Evolutionary conservation across 1,140 invertebrate genomes (phyloP).

Genomic region (Subanguina moxae): DNA sequence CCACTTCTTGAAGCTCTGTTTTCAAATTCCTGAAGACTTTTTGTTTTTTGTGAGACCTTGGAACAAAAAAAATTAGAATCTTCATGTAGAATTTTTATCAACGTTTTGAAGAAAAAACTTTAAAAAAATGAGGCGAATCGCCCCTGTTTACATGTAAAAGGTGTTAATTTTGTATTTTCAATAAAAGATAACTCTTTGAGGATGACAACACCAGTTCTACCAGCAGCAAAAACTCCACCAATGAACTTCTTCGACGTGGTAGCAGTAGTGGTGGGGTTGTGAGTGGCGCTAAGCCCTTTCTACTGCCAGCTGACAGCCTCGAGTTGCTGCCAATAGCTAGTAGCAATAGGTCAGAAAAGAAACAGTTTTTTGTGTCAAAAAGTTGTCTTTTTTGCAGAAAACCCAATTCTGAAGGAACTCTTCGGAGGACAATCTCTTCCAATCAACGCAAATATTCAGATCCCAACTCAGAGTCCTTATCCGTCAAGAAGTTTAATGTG

Average conservation of each 20-base stretch:
- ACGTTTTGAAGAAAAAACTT: too few species aligned
- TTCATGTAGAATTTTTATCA: too few species aligned
- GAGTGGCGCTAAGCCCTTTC: neutral
- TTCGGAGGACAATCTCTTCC: neutral
- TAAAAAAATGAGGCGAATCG: too few species aligned
- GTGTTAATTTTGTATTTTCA: too few species aligned
- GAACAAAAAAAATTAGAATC: too few species aligned
- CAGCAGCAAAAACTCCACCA: slow-evolving; percentile 22
- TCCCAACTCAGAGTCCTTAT: slow-evolving; percentile 31
- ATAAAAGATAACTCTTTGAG: neutral
- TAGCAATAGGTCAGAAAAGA: neutral
- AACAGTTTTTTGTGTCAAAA: neutral
- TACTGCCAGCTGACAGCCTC: slow-evolving; percentile 34
- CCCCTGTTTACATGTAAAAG: too few species aligned
- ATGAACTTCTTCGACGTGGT: slow-evolving; percentile 14
- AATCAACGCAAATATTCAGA: slow-evolving; percentile 35
- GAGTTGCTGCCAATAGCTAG: slow-evolving; percentile 19
- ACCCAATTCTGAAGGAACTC: slow-evolving; percentile 16
- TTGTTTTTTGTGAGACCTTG: too few species aligned
- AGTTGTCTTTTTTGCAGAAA: slow-evolving; percentile 14
- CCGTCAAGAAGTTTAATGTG: slow-evolving; percentile 8
- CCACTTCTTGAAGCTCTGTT: too few species aligned
- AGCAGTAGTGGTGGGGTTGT: neutral
- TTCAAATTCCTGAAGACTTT: too few species aligned
- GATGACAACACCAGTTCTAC: slow-evolving; percentile 11